Evolutionary conservation across 2,113 vertebrate genomes (phyloP), one percentile per base, ranked within the genome.

Genomic region (Taxidea taxus): DNA sequence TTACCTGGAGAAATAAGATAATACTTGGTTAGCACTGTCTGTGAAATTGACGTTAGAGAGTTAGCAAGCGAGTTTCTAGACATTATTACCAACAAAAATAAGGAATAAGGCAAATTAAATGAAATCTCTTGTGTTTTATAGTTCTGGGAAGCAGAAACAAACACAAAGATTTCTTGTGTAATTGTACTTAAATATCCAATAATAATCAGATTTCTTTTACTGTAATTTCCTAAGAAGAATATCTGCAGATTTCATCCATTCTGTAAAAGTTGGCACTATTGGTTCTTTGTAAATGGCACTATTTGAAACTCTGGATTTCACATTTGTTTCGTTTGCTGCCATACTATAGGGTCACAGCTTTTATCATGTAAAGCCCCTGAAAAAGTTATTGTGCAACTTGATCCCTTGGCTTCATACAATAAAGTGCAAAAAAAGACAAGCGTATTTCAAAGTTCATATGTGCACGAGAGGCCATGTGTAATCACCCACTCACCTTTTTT

Each of bases 121-220:
- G 58, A 97, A 98, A 82, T 96, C 95, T 64, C 87, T 93, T 51
- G 66, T 97, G 97, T 95, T 98, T 37, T 97, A 91, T 97, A 83
- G 88, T 98, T 98, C 95, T 97, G 97, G 95, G 93, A 98, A 98
- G 49, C 91, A 90, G 84, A 98, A 96, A 96, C 95, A 85, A 95
- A 96, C 44, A 94, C 47, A 97, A 95, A 97, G 87, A 97, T 98
- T 97, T 98, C 90, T 98, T 98, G 77, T 77, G 86, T 54, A 93
- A 34, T 39, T 44, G 77, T 78, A 82, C 4, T 39, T 75, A 39
- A 62, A 49, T 60, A 34, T 75, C 90, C 94, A 97, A 94, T 98
- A 97, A 98, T 86, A 68, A 91, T 98, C 96, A 74, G 86, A 42
- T 97, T 98, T 98, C 87, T 98, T 77, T 97, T 97, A 97, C 27